A percentile compares a stretch with the other conserved stretches of the same genome.
Evolutionary conservation across 2,888 invertebrate genomes (phyloP).

Genomic region (Apamea crenata): DNA sequence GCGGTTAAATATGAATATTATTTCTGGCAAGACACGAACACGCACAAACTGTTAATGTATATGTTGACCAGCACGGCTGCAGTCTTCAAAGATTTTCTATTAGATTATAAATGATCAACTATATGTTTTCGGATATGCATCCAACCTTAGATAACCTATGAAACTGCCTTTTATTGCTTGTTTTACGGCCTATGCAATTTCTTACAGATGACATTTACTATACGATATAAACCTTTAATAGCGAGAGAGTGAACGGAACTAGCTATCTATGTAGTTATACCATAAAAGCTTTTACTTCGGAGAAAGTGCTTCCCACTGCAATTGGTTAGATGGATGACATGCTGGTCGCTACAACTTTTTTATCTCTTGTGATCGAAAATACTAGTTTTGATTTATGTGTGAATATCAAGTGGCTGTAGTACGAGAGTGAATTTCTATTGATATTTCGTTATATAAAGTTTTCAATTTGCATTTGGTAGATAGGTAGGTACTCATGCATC

Average conservation of each 20-base stretch:
- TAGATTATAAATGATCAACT: neutral
- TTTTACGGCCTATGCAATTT: constrained; percentile 5
- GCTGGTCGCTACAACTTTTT: constrained; percentile 1
- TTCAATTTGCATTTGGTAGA: neutral
- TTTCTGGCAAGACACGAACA: neutral
- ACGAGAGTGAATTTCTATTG: neutral
- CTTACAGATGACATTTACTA: constrained; percentile 3
- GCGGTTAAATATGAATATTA: constrained; percentile 7
- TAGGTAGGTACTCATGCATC: too few species aligned
- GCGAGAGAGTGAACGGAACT: constrained; percentile 61
- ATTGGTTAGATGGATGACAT: constrained; percentile 11
- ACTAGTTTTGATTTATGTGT: neutral
- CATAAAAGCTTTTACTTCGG: constrained; percentile 53
- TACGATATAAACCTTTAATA: constrained; percentile 24
- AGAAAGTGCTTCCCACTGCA: constrained; percentile 43
- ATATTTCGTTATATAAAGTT: neutral
- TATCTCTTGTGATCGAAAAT: constrained; percentile 8
- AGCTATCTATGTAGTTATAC: constrained; percentile 38
- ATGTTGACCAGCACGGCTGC: neutral
- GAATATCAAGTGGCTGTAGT: constrained; percentile 8
- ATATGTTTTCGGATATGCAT: neutral
- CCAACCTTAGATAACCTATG: constrained; percentile 15
- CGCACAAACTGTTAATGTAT: neutral
- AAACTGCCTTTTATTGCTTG: constrained; percentile 19
- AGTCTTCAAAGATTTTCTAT: neutral